Conservation (phyloP, 2,113 vertebrate species). For the Anhinga anhinga region DNA sequence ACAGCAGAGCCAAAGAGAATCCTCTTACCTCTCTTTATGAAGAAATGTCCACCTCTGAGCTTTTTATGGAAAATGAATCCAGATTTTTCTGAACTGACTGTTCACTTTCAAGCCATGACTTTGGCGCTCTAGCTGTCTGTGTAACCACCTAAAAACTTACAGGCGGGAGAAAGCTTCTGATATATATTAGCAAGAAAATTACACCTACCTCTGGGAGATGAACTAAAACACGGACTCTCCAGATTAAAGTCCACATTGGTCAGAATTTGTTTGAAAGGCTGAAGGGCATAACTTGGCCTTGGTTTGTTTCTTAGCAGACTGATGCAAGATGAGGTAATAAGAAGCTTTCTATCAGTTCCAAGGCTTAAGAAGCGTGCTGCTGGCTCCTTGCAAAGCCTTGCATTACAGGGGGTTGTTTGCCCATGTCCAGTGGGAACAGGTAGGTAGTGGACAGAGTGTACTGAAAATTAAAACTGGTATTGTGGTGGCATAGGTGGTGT, state of each 20-base stretch:
- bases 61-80: not conserved
- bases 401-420: not conserved
- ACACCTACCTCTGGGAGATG: not conserved
- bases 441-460: not conserved
- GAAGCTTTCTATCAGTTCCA: not conserved
- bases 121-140: not conserved
- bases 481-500: not conserved
- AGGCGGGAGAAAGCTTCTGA: not conserved
- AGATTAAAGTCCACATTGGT: not conserved
- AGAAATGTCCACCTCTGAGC: not conserved
- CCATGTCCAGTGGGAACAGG: not conserved
- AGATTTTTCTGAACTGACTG: not conserved
- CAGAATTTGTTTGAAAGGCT: not conserved
- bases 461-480: not conserved
- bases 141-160: not conserved
- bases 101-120: not conserved
- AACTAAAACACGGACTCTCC: not conserved
- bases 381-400: not conserved
- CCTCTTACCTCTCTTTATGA: not conserved
- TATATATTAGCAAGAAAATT: not conserved
- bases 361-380: not conserved
- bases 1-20: not conserved
- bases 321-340: not conserved
- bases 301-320: not conserved
- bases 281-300: not conserved